Conservation (phyloP, 2,888 invertebrate genomes). For the Drosophila mulleri region DNA sequence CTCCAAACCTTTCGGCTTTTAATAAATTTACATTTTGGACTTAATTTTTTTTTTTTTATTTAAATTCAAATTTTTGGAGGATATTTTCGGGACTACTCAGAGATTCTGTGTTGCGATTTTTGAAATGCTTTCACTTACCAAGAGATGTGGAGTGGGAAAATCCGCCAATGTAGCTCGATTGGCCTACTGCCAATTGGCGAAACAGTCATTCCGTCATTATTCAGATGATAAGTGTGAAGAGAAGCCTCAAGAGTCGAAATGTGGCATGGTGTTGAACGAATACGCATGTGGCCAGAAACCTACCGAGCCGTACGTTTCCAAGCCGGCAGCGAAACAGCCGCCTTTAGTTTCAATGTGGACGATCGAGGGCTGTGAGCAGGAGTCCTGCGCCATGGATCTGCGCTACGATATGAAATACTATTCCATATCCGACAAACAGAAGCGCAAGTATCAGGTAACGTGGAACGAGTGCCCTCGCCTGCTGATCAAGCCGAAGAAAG, state of each 20-base stretch:
- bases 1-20: neutral
- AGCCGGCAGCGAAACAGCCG: neutral
- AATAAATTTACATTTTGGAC: neutral
- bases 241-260: constrained; percentile 11
- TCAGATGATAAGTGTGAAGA: constrained; percentile 14
- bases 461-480: constrained; percentile 68
- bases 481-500: constrained; percentile 47
- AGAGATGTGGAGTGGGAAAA: neutral
- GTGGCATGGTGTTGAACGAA: constrained; percentile 23
- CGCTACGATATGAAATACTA: constrained; percentile 68
- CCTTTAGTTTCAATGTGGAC: constrained; percentile 45
- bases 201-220: constrained; percentile 18
- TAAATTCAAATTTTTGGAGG: neutral
- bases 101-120: neutral
- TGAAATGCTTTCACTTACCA: constrained; percentile 9
- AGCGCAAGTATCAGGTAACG: constrained; percentile 66
- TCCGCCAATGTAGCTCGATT: neutral
- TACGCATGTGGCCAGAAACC: constrained; percentile 25
- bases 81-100: neutral
- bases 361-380: constrained; percentile 21
- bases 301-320: neutral
- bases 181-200: neutral
- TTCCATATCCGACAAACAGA: constrained; percentile 50
- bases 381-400: constrained; percentile 32
- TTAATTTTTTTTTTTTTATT: neutral